Evolutionary conservation across 2,888 invertebrate genomes (phyloP).

Genomic region (Tiliacea citrago): DNA sequence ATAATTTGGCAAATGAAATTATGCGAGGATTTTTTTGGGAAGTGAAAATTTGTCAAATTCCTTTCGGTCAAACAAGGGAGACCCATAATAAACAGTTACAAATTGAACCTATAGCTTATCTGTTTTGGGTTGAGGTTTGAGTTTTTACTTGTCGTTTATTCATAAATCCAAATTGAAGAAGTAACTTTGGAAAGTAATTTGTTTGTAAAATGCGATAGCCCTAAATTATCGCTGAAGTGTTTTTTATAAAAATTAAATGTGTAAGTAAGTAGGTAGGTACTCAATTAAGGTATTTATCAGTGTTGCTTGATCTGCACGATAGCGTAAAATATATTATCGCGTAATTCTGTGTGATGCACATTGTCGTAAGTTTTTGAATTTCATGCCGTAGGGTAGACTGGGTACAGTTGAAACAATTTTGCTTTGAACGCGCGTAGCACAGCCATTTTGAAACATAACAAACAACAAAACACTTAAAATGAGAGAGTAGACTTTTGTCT

Average conservation of each 20-base stretch:
- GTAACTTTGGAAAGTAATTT: neutral
- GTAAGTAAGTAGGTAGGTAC: neutral
- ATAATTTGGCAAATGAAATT: no score
- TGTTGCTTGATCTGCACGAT: neutral
- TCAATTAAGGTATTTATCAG: conserved; percentile 14
- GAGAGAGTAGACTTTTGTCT: no score
- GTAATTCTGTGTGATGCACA: conserved; percentile 1
- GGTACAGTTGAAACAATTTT: no score
- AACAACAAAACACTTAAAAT: no score
- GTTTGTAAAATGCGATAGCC: neutral
- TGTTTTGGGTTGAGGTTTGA: neutral
- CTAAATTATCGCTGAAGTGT: neutral
- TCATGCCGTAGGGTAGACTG: no score
- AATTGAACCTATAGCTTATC: neutral
- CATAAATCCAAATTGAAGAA: neutral
- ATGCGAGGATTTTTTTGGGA: no score
- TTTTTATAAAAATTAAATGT: neutral
- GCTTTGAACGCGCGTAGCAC: no score
- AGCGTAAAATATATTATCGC: neutral
- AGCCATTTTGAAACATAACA: no score
- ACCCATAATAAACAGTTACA: neutral
- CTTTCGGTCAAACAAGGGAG: no score
- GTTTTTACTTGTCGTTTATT: neutral
- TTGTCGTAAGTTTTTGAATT: neutral
- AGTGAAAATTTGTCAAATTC: no score